Evolutionary conservation across 1,140 invertebrate genomes (phyloP).

Genomic region (Trachymyrmex septentrionalis): DNA sequence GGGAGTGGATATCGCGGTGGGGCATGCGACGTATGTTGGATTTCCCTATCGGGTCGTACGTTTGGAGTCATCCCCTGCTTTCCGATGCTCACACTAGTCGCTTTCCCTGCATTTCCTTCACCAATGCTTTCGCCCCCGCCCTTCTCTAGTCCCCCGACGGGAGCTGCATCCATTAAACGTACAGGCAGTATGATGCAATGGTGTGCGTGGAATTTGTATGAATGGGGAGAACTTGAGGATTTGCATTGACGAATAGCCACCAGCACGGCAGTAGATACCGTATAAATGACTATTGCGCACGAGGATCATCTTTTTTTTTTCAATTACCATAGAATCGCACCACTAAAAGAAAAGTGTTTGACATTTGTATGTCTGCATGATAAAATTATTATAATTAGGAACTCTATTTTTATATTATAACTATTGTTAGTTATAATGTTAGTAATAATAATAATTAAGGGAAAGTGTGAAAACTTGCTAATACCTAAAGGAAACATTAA

Average conservation of each 20-base stretch:
- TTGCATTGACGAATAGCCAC: constrained; percentile 83
- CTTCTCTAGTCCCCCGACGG: constrained; percentile 71
- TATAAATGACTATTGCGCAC: constrained; percentile 66
- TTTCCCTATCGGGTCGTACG: constrained; percentile 85
- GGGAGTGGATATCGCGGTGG: constrained; percentile 55
- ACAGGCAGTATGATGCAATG: constrained; percentile 59
- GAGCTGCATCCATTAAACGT: constrained; percentile 81
- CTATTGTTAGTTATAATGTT: too few relatives aligned
- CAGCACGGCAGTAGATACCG: constrained; percentile 78
- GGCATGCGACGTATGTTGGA: constrained; percentile 78
- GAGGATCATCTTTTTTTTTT: constrained; percentile 53
- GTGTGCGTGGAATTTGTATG: constrained; percentile 81
- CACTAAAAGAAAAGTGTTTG: too few relatives aligned
- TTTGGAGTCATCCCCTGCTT: constrained; percentile 82
- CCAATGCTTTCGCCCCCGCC: constrained; percentile 43
- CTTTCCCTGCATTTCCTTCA: constrained; percentile 64
- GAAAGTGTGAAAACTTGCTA: too few relatives aligned
- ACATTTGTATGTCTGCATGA: too few relatives aligned
- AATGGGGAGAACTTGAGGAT: constrained; percentile 82
- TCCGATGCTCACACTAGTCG: constrained; percentile 65
- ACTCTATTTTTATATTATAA: too few relatives aligned
- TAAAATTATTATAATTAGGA: too few relatives aligned
- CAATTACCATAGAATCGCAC: constrained; percentile 32
- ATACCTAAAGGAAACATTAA: too few relatives aligned
- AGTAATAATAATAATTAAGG: too few relatives aligned